Base-by-base conservation (phyloP, 2,113 vertebrate species). In the Garra rufa region DNA sequence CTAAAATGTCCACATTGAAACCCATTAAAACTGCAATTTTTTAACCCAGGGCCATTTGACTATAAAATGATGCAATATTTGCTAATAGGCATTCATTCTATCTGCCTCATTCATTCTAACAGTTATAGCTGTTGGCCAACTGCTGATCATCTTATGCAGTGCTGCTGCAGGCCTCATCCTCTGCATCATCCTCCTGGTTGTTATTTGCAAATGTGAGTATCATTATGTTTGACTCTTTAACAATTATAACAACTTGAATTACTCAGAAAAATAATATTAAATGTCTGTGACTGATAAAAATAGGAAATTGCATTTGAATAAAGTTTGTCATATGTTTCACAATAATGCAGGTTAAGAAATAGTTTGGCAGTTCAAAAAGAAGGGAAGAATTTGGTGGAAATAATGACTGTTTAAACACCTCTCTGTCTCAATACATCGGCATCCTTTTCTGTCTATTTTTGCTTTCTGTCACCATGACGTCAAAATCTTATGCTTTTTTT, bases 181-280 rank as follows among this genome's bases (percentile, higher is more conserved):
- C 57, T 21, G 84, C 6, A 15, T 85, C 59, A n/a, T 83, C n/a
- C 24, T 81, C 26, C 8, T 1, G 43, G 13, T 67, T n/a, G 67
- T 19, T 4, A 0, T 52, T 21, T 71, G n/a, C 57, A 88, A 81
- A 88, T 63, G 84, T 88, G 24, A 88, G 81, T 81, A 13, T 55
- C 19, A 21, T 55, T 57, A 41, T 41, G 19, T 41, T 34, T 57
- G 38, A 30, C 46, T 26, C 1, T 46, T 15, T 15, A 24, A 14
- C 21, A 13, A 9, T 26, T 26, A 17, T 26, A 10, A 24, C 8
- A 65, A 11, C 57, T 19, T 41, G 6, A 13, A 79, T 21, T 59
- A 34, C 3, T 19, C 13, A 9, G 13, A 74, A 8, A 10, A 59
- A 59, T 38, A 8, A 5, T 9, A 11, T 74, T 14, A 30, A 6